Percentiles rank a stretch among this genome's conserved stretches.
phyloP scores from a whole-genome alignment of 2,113 vertebrate species.

The Hippocampus guttulatus region DNA sequence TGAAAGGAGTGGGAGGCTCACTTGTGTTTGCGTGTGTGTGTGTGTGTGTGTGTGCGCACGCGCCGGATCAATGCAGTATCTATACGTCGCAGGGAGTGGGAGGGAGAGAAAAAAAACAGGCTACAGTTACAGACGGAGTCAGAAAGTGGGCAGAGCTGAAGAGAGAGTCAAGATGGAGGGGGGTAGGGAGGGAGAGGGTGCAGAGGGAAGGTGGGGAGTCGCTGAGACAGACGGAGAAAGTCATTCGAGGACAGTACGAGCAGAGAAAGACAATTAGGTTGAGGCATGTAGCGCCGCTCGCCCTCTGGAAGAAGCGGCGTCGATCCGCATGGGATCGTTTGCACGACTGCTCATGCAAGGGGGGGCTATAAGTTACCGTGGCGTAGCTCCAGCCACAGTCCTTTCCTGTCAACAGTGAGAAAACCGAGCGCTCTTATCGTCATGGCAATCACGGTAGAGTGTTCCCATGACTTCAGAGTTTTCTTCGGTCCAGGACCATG shows the following conservation, averaged over 20 bases:
- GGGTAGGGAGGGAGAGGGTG: slow-evolving; percentile 29
- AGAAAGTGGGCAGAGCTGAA: slow-evolving; percentile 59
- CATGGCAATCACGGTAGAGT: not conserved
- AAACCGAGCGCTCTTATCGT: not conserved
- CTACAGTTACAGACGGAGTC: slow-evolving; percentile 76
- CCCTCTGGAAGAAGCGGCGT: slow-evolving; percentile 45
- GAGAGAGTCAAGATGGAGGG: slow-evolving; percentile 44
- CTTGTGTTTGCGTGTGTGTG: slow-evolving; percentile 35
- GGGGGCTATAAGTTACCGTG: not conserved
- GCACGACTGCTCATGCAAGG: not conserved
- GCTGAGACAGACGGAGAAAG: slow-evolving; percentile 69
- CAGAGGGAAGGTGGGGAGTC: slow-evolving; percentile 21
- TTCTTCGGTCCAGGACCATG: no score
- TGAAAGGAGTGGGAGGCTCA: slow-evolving; percentile 68
- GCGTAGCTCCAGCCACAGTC: not conserved
- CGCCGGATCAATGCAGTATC: slow-evolving; percentile 72
- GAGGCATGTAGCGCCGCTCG: slow-evolving; percentile 65
- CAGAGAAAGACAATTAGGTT: slow-evolving; percentile 72
- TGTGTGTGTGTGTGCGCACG: slow-evolving; percentile 27
- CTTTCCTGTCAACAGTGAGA: not conserved
- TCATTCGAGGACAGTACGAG: slow-evolving; percentile 75
- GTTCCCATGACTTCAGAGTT: not conserved
- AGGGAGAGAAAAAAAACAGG: slow-evolving; percentile 61
- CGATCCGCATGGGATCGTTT: slow-evolving; percentile 17
- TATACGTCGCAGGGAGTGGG: slow-evolving; percentile 70